Percentiles rank a stretch among this genome's conserved stretches.
Conservation (phyloP, 2,113 vertebrate species). For the Poecilia latipinna region DNA sequence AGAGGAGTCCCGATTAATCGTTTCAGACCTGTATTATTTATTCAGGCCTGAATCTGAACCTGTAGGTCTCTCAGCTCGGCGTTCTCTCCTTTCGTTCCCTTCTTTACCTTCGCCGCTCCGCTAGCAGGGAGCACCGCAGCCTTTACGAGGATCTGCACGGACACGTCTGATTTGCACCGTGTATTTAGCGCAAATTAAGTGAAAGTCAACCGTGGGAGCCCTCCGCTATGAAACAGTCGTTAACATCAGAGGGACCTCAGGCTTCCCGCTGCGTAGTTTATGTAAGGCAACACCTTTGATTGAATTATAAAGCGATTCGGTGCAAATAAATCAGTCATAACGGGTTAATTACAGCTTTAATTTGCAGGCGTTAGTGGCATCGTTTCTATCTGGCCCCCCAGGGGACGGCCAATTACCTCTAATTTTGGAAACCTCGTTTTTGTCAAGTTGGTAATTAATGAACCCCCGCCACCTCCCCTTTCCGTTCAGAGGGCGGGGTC, state of each 20-base stretch:
- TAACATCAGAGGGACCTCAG: constrained; percentile 26
- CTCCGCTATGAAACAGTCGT: constrained; percentile 1
- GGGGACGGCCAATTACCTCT: constrained; percentile 57
- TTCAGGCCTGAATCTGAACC: too few relatives aligned
- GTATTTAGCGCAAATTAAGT: constrained; percentile 59
- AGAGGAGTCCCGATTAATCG: too few relatives aligned
- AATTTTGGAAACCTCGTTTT: constrained; percentile 60
- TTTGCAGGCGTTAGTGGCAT: constrained; percentile 43
- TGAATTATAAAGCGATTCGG: constrained; percentile 34
- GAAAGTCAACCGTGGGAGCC: constrained; percentile 42
- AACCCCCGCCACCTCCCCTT: constrained; percentile 3
- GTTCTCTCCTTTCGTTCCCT: too few relatives aligned
- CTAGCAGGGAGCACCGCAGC: constrained; percentile 47
- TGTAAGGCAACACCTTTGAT: background rate
- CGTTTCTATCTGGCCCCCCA: constrained; percentile 40
- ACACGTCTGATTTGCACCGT: constrained; percentile 64
- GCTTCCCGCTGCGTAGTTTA: constrained; percentile 7
- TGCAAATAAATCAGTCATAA: constrained; percentile 52
- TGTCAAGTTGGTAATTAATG: constrained; percentile 64
- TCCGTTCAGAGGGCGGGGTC: constrained; percentile 11
- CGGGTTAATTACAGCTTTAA: constrained; percentile 59
- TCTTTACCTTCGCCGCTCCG: constrained; percentile 12
- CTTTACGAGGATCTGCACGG: constrained; percentile 58
- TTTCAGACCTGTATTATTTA: too few relatives aligned
- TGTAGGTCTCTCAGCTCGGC: too few relatives aligned